Evolutionary conservation across 2,113 vertebrate species (phyloP).

Genomic region (Anser cygnoides): DNA sequence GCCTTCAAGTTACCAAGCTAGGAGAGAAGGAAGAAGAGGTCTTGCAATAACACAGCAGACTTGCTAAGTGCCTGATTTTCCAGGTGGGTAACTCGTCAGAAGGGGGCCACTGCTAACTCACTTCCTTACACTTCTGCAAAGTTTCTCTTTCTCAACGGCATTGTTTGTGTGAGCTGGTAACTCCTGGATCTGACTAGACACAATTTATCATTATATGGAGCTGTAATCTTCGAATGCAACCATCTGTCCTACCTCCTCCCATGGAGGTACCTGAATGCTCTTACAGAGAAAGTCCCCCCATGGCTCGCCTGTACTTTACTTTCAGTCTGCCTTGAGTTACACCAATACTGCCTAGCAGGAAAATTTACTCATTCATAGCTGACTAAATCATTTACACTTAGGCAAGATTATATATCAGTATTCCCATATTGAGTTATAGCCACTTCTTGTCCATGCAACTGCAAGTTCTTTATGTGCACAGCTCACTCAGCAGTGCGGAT

Average conservation of each 20-base stretch:
- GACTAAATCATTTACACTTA: not conserved
- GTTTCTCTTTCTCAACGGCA: not conserved
- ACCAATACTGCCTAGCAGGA: not conserved
- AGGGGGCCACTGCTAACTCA: not conserved
- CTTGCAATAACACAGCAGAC: not conserved
- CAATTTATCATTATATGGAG: accelerated
- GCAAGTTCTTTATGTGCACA: not conserved
- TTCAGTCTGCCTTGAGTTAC: not conserved
- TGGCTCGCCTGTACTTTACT: not conserved
- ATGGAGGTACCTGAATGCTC: not conserved
- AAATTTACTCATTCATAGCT: not conserved
- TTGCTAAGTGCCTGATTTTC: not conserved
- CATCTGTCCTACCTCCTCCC: not conserved
- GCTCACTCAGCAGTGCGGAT: not conserved
- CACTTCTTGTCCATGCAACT: not conserved
- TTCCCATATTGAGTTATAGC: not conserved
- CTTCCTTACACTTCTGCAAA: not conserved
- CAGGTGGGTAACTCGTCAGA: not conserved
- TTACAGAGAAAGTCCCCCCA: not conserved
- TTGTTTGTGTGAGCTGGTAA: not conserved
- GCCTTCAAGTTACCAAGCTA: not conserved
- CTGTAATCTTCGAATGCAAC: not conserved
- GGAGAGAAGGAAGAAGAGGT: not conserved
- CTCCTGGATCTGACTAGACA: not conserved
- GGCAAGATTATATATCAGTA: not conserved